Evolutionary conservation across 2,113 vertebrate species (phyloP).

Genomic region (Cinclus mexicanus): DNA sequence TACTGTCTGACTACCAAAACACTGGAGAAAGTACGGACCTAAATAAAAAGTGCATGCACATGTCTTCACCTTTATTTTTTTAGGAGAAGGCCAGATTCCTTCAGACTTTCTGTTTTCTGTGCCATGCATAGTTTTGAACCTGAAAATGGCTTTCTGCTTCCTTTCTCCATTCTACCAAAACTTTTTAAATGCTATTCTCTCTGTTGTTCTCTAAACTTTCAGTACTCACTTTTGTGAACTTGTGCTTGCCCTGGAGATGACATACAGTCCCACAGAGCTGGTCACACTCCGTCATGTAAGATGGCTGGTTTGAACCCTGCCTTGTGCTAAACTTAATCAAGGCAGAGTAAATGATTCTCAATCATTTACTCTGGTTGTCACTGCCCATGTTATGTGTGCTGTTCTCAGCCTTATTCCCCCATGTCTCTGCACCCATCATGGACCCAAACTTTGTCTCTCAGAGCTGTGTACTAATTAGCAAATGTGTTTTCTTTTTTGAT

Average conservation of each 20-base stretch:
- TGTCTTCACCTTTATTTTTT: background rate
- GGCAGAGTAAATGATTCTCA: background rate
- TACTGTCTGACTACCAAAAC: background rate
- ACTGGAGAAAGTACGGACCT: background rate
- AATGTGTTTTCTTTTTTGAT: no score
- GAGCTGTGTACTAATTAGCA: background rate
- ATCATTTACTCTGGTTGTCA: background rate
- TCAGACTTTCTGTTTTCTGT: background rate
- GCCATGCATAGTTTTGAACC: background rate
- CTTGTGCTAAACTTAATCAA: background rate
- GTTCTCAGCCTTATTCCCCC: background rate
- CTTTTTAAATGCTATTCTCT: background rate
- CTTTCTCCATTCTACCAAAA: background rate
- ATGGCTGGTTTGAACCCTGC: background rate
- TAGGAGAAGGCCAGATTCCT: background rate
- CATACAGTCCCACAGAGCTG: background rate
- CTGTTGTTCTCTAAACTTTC: background rate
- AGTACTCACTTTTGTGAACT: background rate
- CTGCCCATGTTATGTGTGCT: background rate
- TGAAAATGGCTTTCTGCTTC: background rate
- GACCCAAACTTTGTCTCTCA: background rate
- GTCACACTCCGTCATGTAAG: accelerated
- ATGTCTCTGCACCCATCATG: accelerated
- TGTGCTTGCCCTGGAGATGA: background rate
- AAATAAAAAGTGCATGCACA: background rate